These are phyloP conservation scores for Tiliacea aurago DNA, from an alignment of 2,888 invertebrate species.

Conservation along the genomic window DNA sequence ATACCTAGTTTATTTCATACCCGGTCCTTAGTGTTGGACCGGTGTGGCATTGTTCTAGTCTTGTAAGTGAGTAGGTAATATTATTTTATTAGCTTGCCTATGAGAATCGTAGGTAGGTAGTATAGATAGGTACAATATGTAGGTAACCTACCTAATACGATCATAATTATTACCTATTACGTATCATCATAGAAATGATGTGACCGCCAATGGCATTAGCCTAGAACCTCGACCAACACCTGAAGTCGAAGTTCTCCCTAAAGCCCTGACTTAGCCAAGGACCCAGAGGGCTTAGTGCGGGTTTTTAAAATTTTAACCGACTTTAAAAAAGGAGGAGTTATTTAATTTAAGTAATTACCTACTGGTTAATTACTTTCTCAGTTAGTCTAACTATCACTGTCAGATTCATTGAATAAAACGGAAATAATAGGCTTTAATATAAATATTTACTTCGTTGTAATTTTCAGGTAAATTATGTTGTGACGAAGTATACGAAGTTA, in stretches of 20 bases:
- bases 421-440: neutral
- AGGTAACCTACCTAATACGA: neutral
- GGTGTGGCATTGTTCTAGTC: conserved; percentile 16
- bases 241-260: neutral
- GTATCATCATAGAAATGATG: neutral
- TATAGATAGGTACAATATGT: too few relatives aligned
- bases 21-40: conserved; percentile 12
- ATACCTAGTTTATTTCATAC: conserved; percentile 10
- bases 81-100: neutral
- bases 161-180: neutral
- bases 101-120: neutral
- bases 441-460: conserved; percentile 18
- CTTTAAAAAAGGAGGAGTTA: too few relatives aligned
- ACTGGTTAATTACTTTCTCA: neutral
- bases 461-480: conserved; percentile 66
- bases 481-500: conserved; percentile 36
- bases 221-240: neutral
- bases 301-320: too few relatives aligned
- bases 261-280: neutral
- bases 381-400: neutral
- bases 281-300: neutral
- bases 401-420: conserved; percentile 7
- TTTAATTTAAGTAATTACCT: too few relatives aligned
- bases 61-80: conserved; percentile 39
- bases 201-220: neutral